Evolutionary conservation across 2,888 invertebrate species (phyloP).

Genomic region (Chorisops tibialis): DNA sequence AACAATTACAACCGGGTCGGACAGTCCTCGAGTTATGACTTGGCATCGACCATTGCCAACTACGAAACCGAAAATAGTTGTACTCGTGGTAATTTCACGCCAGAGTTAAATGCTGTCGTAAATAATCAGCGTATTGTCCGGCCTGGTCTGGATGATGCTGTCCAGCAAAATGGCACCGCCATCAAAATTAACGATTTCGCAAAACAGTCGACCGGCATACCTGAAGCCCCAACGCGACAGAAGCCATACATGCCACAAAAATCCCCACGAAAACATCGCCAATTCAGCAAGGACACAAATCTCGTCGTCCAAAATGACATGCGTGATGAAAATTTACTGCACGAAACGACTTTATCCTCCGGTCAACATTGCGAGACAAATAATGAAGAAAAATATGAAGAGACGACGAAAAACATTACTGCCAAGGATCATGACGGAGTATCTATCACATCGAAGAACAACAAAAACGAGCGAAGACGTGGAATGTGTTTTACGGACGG

Average conservation of each 20-base stretch:
- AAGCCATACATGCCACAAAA: not conserved
- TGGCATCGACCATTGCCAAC: not conserved
- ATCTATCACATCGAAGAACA: conserved; percentile 31
- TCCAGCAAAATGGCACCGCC: not conserved
- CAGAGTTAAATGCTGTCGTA: not conserved
- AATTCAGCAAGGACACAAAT: conserved; percentile 3
- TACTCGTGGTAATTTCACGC: not conserved
- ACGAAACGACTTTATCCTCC: not conserved
- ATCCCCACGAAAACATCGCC: not conserved
- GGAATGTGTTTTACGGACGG: conserved; percentile 42
- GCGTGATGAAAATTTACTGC: conserved; percentile 13
- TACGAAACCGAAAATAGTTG: not conserved
- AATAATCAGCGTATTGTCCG: not conserved
- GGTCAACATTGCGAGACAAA: not conserved
- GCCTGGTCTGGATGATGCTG: not conserved
- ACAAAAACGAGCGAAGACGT: conserved; percentile 34
- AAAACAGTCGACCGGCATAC: not conserved
- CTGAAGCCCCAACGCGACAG: not conserved
- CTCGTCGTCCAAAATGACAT: not conserved
- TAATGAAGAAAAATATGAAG: conserved; percentile 8
- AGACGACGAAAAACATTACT: not conserved
- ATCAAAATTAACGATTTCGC: not conserved
- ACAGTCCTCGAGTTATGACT: not conserved
- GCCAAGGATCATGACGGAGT: conserved; percentile 25
- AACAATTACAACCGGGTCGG: not conserved